phyloP scores from a whole-genome alignment of 2,888 invertebrate genomes.

The Hemicrepidius hirtus region DNA sequence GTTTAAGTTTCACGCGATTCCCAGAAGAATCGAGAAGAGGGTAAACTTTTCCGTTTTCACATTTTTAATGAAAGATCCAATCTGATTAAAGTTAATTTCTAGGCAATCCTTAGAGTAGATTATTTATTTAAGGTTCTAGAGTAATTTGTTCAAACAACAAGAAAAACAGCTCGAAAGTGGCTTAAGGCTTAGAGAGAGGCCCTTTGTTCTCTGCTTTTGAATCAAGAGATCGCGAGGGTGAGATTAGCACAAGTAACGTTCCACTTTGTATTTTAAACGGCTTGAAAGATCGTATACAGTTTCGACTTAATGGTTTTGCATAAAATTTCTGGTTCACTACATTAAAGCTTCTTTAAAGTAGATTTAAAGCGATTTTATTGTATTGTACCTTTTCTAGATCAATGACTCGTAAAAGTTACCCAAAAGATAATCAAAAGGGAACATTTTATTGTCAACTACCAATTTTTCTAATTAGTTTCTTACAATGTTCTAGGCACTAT shows the following conservation, averaged over 20 bases:
- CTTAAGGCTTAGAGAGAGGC: not conserved
- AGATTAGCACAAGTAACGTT: conserved; percentile 1
- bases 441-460: not conserved
- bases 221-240: conserved; percentile 2
- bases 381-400: conserved; percentile 13
- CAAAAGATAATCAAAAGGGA: not conserved
- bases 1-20: conserved; percentile 15
- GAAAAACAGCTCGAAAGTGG: not conserved
- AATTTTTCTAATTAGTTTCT: too few relatives aligned
- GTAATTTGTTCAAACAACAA: conserved; percentile 1
- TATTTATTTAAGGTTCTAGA: not conserved
- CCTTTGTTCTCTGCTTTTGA: conserved; percentile 9
- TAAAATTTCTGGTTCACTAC: conserved; percentile 17
- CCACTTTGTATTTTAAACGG: conserved; percentile 26
- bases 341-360: conserved; percentile 18
- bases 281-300: conserved; percentile 2
- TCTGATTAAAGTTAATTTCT: not conserved
- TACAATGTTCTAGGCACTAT: too few relatives aligned
- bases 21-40: not conserved
- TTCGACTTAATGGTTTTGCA: conserved; percentile 13
- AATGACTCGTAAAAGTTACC: not conserved
- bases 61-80: conserved; percentile 1
- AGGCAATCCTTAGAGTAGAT: too few relatives aligned
- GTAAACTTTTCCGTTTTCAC: not conserved
- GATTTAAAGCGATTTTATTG: conserved; percentile 13